phyloP scores from a whole-genome alignment of 2,888 invertebrate genomes.

The Chrysomela aeneicollis region DNA sequence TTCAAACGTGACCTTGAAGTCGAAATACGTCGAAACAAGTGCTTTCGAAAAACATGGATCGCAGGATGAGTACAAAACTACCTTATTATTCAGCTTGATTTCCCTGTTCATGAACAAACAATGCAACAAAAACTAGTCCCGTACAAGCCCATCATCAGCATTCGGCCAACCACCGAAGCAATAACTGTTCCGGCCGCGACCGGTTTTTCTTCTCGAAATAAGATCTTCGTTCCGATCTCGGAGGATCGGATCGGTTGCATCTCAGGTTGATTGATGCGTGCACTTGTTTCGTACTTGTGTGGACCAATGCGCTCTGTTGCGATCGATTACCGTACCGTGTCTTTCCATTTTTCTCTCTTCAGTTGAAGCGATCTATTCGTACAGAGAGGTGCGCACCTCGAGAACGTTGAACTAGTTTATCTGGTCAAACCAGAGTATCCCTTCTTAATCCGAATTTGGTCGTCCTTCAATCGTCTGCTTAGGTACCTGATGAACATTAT shows the following conservation, averaged over 20 bases:
- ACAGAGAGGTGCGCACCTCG: too few species aligned
- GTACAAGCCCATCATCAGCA: neutral
- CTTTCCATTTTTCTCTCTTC: neutral
- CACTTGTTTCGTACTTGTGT: conserved; percentile 32
- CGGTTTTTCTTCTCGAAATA: conserved; percentile 17
- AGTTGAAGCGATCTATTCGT: conserved; percentile 8
- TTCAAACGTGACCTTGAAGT: too few species aligned
- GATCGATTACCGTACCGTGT: conserved; percentile 20
- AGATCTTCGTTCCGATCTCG: conserved; percentile 27
- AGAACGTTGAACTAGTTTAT: too few species aligned
- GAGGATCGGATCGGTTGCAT: conserved; percentile 27
- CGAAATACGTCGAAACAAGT: too few species aligned
- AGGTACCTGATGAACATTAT: too few species aligned
- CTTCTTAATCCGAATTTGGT: too few species aligned
- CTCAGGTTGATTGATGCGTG: conserved; percentile 29
- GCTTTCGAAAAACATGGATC: too few species aligned
- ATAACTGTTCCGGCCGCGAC: conserved; percentile 14
- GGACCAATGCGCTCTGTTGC: neutral
- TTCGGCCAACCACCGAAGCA: neutral
- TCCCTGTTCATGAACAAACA: too few species aligned
- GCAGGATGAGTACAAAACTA: too few species aligned
- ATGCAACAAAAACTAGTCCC: neutral
- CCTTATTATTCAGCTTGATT: too few species aligned
- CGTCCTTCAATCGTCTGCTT: too few species aligned
- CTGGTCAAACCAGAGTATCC: too few species aligned